phyloP scores from a whole-genome alignment of 1,140 invertebrate genomes.

The Anoplolepis gracilipes region DNA sequence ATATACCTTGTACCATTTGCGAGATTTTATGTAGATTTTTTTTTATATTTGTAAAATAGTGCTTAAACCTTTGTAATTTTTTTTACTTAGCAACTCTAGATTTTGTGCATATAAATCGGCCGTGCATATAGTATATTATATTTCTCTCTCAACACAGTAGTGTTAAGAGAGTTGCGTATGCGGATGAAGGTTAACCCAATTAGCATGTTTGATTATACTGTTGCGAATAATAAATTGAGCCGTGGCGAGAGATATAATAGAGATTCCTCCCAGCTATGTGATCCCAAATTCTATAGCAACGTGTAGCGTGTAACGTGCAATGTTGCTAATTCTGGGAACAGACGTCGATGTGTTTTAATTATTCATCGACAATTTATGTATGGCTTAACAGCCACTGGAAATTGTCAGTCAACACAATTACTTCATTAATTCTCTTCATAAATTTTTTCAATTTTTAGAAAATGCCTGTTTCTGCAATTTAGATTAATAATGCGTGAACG shows the following conservation, averaged over 20 bases:
- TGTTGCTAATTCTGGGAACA: conserved; percentile 19
- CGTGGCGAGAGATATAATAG: conserved; percentile 44
- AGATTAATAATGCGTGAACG: background rate
- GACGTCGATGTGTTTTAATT: conserved; percentile 27
- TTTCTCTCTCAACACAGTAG: background rate
- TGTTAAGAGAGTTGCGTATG: conserved; percentile 11
- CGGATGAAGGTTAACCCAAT: conserved; percentile 60
- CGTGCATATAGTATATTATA: background rate
- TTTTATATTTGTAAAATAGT: background rate
- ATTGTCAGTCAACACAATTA: background rate
- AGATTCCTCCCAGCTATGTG: conserved; percentile 3
- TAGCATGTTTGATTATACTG: conserved; percentile 59
- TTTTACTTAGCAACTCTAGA: background rate
- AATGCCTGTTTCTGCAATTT: background rate
- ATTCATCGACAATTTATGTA: conserved; percentile 28
- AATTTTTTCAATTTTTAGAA: background rate
- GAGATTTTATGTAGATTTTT: background rate
- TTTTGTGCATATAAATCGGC: background rate
- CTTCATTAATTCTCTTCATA: background rate
- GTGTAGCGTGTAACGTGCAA: background rate
- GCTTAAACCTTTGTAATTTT: background rate
- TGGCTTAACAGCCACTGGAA: background rate
- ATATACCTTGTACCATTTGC: background rate
- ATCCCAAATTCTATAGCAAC: conserved; percentile 58
- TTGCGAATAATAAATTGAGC: conserved; percentile 58